Evolutionary conservation across 2,888 invertebrate genomes (phyloP).

Genomic region (Siphlonurus alternatus): DNA sequence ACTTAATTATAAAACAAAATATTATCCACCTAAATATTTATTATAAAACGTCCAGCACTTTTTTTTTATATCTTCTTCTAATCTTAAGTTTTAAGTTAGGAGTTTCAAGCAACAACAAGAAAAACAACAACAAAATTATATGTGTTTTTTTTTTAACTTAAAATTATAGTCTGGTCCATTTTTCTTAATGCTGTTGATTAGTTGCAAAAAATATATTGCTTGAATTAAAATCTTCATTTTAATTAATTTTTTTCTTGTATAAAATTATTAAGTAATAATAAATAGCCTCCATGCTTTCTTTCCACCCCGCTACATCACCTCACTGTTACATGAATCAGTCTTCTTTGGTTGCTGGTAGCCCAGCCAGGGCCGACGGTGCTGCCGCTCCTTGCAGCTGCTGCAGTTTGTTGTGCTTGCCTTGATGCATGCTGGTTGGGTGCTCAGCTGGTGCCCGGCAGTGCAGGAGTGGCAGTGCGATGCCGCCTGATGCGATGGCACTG

Average conservation of each 20-base stretch:
- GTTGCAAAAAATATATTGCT: neutral
- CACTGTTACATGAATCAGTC: neutral
- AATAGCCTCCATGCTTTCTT: neutral
- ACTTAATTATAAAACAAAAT: neutral
- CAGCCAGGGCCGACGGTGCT: no score
- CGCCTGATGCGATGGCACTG: conserved; percentile 25
- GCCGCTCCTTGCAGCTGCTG: no score
- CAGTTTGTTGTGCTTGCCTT: no score
- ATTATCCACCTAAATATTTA: neutral
- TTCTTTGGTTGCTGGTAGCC: neutral
- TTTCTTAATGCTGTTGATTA: neutral
- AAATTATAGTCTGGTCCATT: neutral
- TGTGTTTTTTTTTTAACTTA: no score
- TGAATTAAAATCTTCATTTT: neutral
- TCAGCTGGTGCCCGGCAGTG: neutral
- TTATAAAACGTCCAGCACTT: neutral
- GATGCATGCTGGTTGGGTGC: neutral
- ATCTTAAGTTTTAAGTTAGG: neutral
- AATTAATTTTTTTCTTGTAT: neutral
- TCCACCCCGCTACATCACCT: neutral
- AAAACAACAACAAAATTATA: neutral
- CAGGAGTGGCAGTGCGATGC: neutral
- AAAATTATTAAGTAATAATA: neutral
- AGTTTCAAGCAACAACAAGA: neutral
- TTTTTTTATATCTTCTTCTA: neutral